Evolutionary conservation across 2,113 vertebrate genomes (phyloP), one percentile per base, ranked within the genome.

Genomic region (Neolamprologus cancellatus): DNA sequence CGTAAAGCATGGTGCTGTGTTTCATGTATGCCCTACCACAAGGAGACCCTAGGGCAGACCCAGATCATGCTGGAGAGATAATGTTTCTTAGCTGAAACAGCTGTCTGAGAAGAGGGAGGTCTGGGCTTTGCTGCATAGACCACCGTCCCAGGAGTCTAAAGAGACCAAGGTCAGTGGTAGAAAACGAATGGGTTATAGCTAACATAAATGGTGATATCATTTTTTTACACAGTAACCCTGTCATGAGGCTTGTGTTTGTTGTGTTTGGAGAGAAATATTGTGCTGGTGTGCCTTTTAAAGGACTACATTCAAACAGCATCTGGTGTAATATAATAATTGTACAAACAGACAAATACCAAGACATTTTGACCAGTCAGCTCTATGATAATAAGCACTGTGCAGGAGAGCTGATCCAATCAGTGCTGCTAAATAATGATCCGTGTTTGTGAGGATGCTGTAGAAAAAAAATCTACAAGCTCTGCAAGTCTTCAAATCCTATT

Each of bases 71-170:
- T 48, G 44, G 71, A 76, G 6, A 48, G 44, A 48, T 76, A 18
- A 30, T 50, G 39, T 76, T 18, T 76, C 25, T 48, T 48, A 28
- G 25, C 6, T 76, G 41, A 48, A 30, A 48, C 25, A 76, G 25
- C 15, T 76, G 15, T 76, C 69, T 48, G 25, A 48, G 44, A 48
- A 48, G 44, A 76, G 15, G 71, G 25, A 50, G 71, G 9, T 2
- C 1, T n/a, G 25, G 71, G 71, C 25, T 48, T 76, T 76, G 46
- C 2, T 76, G 71, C 44, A 48, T 76, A 48, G 23, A 44, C 66
- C 23, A 44, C 66, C 0, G 0, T 46, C 20, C 69, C 41, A 7
- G 15, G 39, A 74, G 23, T 15, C 0, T 46, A 3, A 0, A 28
- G 41, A 76, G 69, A 8, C 25, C 4, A 5, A 28, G 69, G 48